phyloP scores from a whole-genome alignment of 2,888 invertebrate species.

The Sphaeridia pumilis region DNA sequence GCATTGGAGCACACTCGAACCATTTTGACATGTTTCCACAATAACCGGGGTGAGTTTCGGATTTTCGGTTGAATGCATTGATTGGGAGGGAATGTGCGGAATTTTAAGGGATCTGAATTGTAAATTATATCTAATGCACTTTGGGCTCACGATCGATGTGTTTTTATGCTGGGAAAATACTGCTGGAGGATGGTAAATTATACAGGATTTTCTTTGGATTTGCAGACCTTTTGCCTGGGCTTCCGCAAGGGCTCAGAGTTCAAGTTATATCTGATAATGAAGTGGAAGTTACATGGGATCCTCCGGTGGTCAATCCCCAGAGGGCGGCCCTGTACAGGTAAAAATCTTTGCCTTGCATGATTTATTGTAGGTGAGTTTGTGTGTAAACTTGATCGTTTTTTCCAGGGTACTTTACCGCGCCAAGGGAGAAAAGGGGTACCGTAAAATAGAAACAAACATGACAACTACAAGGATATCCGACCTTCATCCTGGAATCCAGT shows the following conservation, averaged over 20 bases:
- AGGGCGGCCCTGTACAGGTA: slow-evolving; percentile 63
- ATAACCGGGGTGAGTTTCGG: slow-evolving; percentile 49
- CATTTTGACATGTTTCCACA: slow-evolving; percentile 70
- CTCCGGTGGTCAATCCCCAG: slow-evolving; percentile 67
- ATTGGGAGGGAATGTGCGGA: too few relatives aligned
- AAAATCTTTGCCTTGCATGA: neutral
- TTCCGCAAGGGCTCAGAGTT: slow-evolving; percentile 56
- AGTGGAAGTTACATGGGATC: slow-evolving; percentile 60
- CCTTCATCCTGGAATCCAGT: slow-evolving; percentile 58
- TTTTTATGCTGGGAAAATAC: too few relatives aligned
- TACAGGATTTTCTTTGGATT: neutral
- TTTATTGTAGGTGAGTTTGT: too few relatives aligned
- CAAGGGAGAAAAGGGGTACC: slow-evolving; percentile 49
- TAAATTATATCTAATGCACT: neutral
- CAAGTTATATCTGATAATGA: slow-evolving; percentile 49
- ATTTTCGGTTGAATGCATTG: too few relatives aligned
- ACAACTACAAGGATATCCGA: slow-evolving; percentile 58
- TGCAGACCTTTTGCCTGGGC: slow-evolving; percentile 58
- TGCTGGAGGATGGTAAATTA: too few relatives aligned
- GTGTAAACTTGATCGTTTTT: too few relatives aligned
- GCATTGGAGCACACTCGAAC: slow-evolving; percentile 59
- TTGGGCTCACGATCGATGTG: neutral
- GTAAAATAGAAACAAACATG: slow-evolving; percentile 59
- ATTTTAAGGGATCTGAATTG: neutral
- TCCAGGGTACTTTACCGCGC: slow-evolving; percentile 63